These are phyloP conservation scores for Meriones psammophilus DNA, from an alignment of 2,797 vertebrate species.

Conservation along the genomic window DNA sequence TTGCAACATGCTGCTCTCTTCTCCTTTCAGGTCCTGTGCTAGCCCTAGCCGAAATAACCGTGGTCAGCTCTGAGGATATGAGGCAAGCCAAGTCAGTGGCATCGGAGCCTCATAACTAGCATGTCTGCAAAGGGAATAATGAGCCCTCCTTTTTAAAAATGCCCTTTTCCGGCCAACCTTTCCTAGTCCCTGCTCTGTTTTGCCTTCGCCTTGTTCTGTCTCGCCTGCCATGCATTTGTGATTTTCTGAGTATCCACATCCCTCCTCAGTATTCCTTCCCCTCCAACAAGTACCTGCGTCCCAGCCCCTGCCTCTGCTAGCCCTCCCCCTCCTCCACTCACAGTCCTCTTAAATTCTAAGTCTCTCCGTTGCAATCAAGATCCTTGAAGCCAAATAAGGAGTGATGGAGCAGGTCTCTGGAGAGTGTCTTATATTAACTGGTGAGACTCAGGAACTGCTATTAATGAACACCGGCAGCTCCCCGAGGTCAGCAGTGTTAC, in stretches of 20 bases:
- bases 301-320: not conserved
- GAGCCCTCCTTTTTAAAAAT: slow-evolving; percentile 57
- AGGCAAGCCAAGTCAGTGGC: not conserved
- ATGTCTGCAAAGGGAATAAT: slow-evolving; percentile 56
- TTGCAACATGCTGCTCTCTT: not conserved
- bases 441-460: slow-evolving; percentile 64
- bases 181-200: not conserved
- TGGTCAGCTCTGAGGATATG: not conserved
- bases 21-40: slow-evolving; percentile 35
- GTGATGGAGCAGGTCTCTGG: slow-evolving; percentile 71
- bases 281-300: not conserved
- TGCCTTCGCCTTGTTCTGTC: not conserved
- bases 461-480: slow-evolving; percentile 66
- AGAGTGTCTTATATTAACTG: slow-evolving; percentile 74
- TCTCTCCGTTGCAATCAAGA: slow-evolving; percentile 65
- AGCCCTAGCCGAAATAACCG: slow-evolving; percentile 26
- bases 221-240: not conserved
- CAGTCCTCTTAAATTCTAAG: slow-evolving; percentile 22
- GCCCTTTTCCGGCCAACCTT: not conserved
- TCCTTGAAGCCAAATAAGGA: slow-evolving; percentile 72
- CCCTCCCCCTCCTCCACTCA: not conserved
- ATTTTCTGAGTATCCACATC: not conserved
- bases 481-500: slow-evolving; percentile 22
- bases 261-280: not conserved
- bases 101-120: slow-evolving; percentile 35